Evolutionary conservation across 1,140 invertebrate genomes (phyloP).

Genomic region (Bursaphelenchus mucronatus): DNA sequence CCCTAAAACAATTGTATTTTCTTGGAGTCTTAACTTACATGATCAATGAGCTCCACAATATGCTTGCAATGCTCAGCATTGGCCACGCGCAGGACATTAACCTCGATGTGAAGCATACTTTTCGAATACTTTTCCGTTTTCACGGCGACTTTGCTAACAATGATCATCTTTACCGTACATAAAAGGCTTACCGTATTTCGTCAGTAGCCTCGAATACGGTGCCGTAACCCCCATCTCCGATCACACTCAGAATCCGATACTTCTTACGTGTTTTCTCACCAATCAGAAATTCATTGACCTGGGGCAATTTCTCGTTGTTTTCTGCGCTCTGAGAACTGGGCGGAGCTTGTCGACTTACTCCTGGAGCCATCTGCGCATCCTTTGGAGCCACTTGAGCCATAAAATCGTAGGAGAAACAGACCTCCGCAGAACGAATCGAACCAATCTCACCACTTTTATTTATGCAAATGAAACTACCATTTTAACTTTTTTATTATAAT

Average conservation of each 20-base stretch:
- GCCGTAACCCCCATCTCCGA: constrained; percentile 47
- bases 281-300: constrained; percentile 6
- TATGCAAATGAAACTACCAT: too few species aligned
- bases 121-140: constrained; percentile 35
- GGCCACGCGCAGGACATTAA: constrained; percentile 33
- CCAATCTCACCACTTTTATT: too few species aligned
- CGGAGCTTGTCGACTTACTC: too few species aligned
- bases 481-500: too few species aligned
- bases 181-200: constrained; percentile 19
- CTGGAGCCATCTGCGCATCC: too few species aligned
- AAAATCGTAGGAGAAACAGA: too few species aligned
- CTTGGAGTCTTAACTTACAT: constrained; percentile 25
- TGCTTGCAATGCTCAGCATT: constrained; percentile 32
- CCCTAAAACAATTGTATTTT: constrained; percentile 11
- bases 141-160: constrained; percentile 31
- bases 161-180: not conserved
- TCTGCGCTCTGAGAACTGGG: too few species aligned
- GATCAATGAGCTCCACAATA: constrained; percentile 42
- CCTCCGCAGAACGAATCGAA: too few species aligned
- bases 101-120: constrained; percentile 25
- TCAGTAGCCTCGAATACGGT: constrained; percentile 33
- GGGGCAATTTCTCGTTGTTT: not conserved
- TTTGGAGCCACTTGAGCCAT: too few species aligned
- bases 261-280: not conserved
- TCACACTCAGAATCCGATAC: constrained; percentile 8